Evolutionary conservation across 2,113 vertebrate species (phyloP).

Genomic region (Thymallus thymallus): DNA sequence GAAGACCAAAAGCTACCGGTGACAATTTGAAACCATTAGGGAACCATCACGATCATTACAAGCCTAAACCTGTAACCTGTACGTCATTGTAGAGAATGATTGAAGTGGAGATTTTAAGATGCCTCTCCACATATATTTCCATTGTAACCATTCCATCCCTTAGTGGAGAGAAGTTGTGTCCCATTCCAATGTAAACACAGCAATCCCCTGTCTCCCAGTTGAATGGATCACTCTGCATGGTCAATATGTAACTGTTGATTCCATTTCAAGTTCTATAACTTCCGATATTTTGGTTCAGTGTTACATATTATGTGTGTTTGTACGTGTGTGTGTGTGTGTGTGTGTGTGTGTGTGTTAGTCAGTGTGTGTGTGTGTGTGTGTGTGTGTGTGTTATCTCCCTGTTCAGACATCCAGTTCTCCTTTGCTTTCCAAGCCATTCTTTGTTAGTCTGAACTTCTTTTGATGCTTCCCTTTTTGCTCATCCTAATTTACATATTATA

Average conservation of each 20-base stretch:
- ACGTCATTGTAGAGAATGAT: background rate
- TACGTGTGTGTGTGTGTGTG: slow-evolving; percentile 23
- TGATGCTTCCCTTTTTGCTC: slow-evolving; percentile 47
- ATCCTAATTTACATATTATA: slow-evolving; percentile 49
- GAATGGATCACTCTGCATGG: background rate
- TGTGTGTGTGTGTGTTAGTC: slow-evolving; percentile 7
- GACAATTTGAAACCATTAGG: too few relatives aligned
- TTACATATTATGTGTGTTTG: slow-evolving; percentile 26
- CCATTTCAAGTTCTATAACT: slow-evolving; percentile 52
- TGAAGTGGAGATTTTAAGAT: background rate
- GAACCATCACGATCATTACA: too few relatives aligned
- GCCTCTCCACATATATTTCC: background rate
- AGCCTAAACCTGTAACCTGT: too few relatives aligned
- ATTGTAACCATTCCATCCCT: background rate
- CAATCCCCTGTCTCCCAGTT: slow-evolving; percentile 3
- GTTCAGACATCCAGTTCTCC: slow-evolving; percentile 57
- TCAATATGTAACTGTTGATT: background rate
- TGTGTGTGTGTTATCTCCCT: slow-evolving; percentile 21
- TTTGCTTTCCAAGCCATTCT: slow-evolving; percentile 81
- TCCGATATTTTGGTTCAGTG: slow-evolving; percentile 49
- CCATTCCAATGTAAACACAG: slow-evolving; percentile 24
- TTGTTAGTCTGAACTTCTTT: slow-evolving; percentile 58
- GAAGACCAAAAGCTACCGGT: too few relatives aligned
- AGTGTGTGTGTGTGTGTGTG: background rate
- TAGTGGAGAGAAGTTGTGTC: background rate